These are phyloP conservation scores for Chunga burmeisteri DNA, from an alignment of 2,113 vertebrate genomes.

Conservation along the genomic window DNA sequence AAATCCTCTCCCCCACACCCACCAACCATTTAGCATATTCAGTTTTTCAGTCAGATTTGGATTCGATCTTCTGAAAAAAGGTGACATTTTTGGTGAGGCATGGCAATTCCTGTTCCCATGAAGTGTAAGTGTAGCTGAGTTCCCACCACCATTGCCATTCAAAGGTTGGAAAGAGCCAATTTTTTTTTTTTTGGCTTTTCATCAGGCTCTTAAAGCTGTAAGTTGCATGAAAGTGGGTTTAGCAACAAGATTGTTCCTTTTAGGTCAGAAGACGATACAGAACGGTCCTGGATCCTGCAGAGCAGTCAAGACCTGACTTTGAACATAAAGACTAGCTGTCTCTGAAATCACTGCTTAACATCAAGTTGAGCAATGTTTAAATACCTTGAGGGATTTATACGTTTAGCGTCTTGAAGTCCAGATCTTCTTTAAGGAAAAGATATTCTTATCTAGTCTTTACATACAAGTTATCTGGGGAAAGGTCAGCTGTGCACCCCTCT, in stretches of 20 bases:
- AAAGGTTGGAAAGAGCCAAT: accelerated
- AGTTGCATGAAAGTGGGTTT: not conserved
- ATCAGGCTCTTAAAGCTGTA: not conserved
- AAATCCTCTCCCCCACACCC: not conserved
- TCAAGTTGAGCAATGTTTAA: not conserved
- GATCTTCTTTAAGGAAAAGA: not conserved
- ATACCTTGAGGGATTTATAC: not conserved
- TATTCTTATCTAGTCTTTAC: not conserved
- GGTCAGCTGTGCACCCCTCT: not conserved
- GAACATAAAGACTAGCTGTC: not conserved
- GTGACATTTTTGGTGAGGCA: not conserved
- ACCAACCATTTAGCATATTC: not conserved
- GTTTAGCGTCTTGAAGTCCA: not conserved
- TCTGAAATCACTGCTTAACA: not conserved
- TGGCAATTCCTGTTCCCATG: not conserved
- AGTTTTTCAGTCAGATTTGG: not conserved
- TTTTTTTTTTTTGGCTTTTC: not conserved
- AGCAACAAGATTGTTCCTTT: not conserved
- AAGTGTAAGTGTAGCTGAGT: not conserved
- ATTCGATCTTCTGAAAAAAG: not conserved
- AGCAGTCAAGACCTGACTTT: not conserved
- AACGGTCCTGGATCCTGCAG: not conserved
- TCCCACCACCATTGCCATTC: not conserved
- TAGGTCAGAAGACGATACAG: not conserved
- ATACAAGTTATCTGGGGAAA: not conserved